Base-by-base conservation (phyloP, 2,888 invertebrate species). In the Philhelius pedissequus region DNA sequence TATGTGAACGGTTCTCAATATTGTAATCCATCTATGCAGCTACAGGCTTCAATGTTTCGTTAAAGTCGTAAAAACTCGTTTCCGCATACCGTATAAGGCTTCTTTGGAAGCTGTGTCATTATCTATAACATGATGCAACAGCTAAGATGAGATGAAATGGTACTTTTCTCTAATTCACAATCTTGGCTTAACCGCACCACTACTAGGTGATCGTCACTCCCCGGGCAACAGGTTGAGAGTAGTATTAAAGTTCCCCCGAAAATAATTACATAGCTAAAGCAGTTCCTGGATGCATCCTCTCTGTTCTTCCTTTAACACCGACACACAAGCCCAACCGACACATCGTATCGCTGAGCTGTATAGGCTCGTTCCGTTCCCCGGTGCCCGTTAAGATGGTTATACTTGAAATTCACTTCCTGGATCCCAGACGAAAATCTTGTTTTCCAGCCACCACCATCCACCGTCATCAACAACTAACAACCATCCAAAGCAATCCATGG, bases 351-450 rank as follows among this genome's bases (percentile, higher is more conserved):
- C 32, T 56, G 20, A 25, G n/a, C 32, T n/a, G n/a, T n/a, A n/a
- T n/a, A 35, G 27, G 48, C 48, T 43, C 73, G 30, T 40, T 62
- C 68, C 50, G 38, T 40, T 68, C 68, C 50, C 54, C 52, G 75
- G 62, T 70, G 52, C 71, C 84, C 80, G 80, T 68, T 76, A 60
- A 66, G 56, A 84, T 75, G 80, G 45, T 64, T 20, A 75, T 80
- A 76, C 75, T 84, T 80, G 48, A 84, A 80, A 84, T 84, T 84
- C 80, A 84, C 84, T 84, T 84, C 84, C 84, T 84, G 84, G 84
- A 84, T 80, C 84, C 84, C 84, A 84, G 84, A 84, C 84, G 66
- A 80, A 75, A 84, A 84, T 80, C 84, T 84, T 32, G 84, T 84
- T 84, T 64, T 80, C 75, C 79, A 80, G 64, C 68, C 70, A 80